These are phyloP conservation scores for Lethrus apterus DNA, from an alignment of 1,140 invertebrate genomes.

Conservation along the genomic window DNA sequence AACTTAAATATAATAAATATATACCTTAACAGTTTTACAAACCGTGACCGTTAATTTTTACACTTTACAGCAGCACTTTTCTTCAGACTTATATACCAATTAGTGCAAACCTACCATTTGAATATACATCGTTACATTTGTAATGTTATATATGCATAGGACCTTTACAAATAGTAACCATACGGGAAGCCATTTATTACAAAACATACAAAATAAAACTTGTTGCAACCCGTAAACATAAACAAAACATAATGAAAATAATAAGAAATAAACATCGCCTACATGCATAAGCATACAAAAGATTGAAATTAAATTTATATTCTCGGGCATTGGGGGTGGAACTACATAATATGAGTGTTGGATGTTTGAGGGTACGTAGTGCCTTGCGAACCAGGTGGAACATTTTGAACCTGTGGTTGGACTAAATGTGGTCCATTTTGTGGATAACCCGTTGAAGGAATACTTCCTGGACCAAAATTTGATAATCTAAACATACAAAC, in stretches of 20 bases:
- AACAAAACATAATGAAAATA: too few relatives aligned
- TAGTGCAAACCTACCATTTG: background rate
- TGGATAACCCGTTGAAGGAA: conserved; percentile 18
- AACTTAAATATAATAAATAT: conserved; percentile 11
- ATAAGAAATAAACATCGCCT: background rate
- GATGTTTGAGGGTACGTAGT: conserved; percentile 14
- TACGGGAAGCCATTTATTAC: too few relatives aligned
- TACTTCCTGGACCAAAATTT: conserved; percentile 16
- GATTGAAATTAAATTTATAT: too few relatives aligned
- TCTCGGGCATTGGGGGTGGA: too few relatives aligned
- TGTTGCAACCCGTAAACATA: too few relatives aligned
- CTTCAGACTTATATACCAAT: conserved; percentile 9
- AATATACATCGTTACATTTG: too few relatives aligned
- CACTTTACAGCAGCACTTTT: conserved; percentile 13
- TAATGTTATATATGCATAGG: too few relatives aligned
- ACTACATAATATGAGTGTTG: conserved; percentile 20
- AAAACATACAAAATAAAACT: too few relatives aligned
- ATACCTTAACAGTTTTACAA: conserved; percentile 3
- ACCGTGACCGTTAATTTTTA: conserved; percentile 7
- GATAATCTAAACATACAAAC: conserved; percentile 16
- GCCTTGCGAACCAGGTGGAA: conserved; percentile 14
- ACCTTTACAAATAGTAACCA: too few relatives aligned
- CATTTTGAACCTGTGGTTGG: conserved; percentile 17
- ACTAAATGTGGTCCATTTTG: conserved; percentile 9
- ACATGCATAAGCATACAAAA: background rate